Evolutionary conservation across 2,888 invertebrate genomes (phyloP), one percentile per base, ranked within the genome.

Genomic region (Conchocele bisecta): DNA sequence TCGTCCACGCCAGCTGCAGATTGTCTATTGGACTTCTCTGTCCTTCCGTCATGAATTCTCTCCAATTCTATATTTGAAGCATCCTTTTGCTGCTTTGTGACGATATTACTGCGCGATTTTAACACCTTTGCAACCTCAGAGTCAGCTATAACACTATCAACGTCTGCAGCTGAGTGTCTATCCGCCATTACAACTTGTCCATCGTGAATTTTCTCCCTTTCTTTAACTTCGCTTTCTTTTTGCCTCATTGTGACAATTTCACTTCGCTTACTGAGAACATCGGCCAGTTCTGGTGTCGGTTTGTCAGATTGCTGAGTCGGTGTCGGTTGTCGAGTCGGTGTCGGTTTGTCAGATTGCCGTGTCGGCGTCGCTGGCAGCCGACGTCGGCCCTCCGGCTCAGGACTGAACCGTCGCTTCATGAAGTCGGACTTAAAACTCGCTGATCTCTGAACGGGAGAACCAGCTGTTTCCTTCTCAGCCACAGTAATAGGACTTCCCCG

Each of bases 231-330:
- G 6, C 76, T 75, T 37, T 69, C 69, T 39, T 69, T 73, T 24
- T 81, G 77, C 42, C 83, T 79, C 22, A 82, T 79, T 33, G 80
- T 76, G 5, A 82, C 82, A 56, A 80, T 82, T 29, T 83, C 59
- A 63, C 92, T 91, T 92, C 93, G 88, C 88, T 86, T 83, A 91
- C 92, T 80, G 89, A 91, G 48, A 93, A 93, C 79, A 93, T 93
- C 91, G 94, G 94, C 84, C 93, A 92, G 91, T 94, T 94, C 82
- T 94, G 94, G 92, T 93, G 94, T 75, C 94, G 93, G 91, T 94
- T 94, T 81, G 93, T 92, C 87, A 93, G 94, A 88, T 94, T 94
- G 91, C n/a, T 58, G 50, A 13, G 24, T 35, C 42, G 3, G 33
- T 29, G 26, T 54, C 53, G 2, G 13, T 42, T 28, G 41, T 41